Conservation (phyloP, 2,113 vertebrate species). For the Aptenodytes patagonicus region DNA sequence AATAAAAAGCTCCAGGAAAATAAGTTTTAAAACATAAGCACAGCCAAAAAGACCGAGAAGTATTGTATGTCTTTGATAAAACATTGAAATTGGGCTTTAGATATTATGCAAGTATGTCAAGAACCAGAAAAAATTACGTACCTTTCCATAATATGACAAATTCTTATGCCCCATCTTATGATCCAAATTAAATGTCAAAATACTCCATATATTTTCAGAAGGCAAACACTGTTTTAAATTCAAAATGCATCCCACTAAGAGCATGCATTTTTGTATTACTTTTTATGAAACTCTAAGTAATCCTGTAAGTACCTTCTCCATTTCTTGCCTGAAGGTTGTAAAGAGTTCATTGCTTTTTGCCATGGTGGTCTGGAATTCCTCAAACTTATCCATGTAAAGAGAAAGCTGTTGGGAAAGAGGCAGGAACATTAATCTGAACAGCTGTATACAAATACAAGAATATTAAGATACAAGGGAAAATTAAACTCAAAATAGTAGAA, state of each 20-base stretch:
- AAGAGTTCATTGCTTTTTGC: slow-evolving; percentile 99
- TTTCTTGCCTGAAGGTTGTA: slow-evolving; percentile 97
- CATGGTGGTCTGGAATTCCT: slow-evolving; percentile 98
- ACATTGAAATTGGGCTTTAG: neutral
- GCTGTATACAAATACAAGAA: neutral
- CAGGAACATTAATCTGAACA: neutral
- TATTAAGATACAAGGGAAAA: neutral
- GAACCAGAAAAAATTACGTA: neutral
- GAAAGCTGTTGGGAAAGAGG: slow-evolving; percentile 82
- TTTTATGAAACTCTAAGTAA: neutral
- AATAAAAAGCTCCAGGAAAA: neutral
- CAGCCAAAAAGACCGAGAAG: neutral
- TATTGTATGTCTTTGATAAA: neutral
- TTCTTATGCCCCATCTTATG: neutral
- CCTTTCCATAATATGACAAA: neutral
- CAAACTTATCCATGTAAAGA: slow-evolving; percentile 99
- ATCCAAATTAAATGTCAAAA: neutral
- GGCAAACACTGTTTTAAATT: neutral
- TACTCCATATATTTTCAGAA: neutral
- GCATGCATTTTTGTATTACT: neutral
- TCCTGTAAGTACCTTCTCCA: slow-evolving; percentile 89
- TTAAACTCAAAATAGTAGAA: neutral
- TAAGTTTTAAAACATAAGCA: neutral
- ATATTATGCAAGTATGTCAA: neutral
- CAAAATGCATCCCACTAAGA: neutral